Conservation (phyloP, 2,888 invertebrate genomes). For the Bedellia somnulentella region DNA sequence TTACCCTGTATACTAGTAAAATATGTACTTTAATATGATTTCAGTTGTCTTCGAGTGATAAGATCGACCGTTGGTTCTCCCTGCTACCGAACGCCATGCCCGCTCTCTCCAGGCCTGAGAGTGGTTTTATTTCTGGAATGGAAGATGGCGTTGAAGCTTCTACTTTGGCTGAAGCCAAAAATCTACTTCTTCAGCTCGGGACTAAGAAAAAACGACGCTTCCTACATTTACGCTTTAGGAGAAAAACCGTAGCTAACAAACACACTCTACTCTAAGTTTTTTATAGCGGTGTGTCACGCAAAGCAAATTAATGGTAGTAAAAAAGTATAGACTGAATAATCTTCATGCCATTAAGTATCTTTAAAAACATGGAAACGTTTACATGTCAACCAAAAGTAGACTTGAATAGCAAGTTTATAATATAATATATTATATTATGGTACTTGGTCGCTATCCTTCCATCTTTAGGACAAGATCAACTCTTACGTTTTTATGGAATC, state of each 20-base stretch:
- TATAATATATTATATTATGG: too few relatives aligned
- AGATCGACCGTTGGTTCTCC: slow-evolving; percentile 82
- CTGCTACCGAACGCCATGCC: slow-evolving; percentile 58
- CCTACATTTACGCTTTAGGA: slow-evolving; percentile 69
- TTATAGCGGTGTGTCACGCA: slow-evolving; percentile 5
- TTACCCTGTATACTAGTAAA: too few relatives aligned
- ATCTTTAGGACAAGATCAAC: too few relatives aligned
- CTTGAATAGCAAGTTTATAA: too few relatives aligned
- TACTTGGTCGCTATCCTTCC: too few relatives aligned
- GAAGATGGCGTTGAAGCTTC: slow-evolving; percentile 54
- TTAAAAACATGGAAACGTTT: too few relatives aligned
- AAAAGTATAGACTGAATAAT: too few relatives aligned
- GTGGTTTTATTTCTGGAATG: slow-evolving; percentile 74
- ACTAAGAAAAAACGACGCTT: slow-evolving; percentile 71
- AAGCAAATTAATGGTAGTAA: too few relatives aligned
- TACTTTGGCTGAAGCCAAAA: slow-evolving; percentile 68
- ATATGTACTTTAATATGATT: too few relatives aligned
- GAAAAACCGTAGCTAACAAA: slow-evolving; percentile 66
- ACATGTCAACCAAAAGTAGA: too few relatives aligned
- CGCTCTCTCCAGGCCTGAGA: slow-evolving; percentile 73
- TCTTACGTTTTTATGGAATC: too few relatives aligned
- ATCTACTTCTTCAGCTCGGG: slow-evolving; percentile 68
- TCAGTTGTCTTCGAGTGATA: slow-evolving; percentile 75
- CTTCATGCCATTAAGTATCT: too few relatives aligned
- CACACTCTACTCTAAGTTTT: slow-evolving; percentile 42